These are phyloP conservation scores for Sebastes oblongus DNA, from an alignment of 2,797 vertebrate species.

Conservation along the genomic window DNA sequence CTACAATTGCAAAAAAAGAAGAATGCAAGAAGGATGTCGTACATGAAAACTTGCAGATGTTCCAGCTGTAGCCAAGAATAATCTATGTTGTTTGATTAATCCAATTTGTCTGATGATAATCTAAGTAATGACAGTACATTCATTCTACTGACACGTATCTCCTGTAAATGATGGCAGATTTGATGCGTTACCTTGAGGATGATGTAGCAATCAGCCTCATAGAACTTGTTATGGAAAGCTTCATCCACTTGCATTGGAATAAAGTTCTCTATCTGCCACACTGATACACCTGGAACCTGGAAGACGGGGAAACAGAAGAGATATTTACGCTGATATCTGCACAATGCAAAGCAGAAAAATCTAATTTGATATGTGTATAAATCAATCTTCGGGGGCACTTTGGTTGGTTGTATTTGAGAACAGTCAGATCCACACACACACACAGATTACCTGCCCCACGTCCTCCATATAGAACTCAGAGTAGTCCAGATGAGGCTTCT, in stretches of 20 bases:
- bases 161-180: neutral
- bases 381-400: neutral
- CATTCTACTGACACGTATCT: too few species aligned
- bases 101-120: neutral
- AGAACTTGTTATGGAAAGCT: slow-evolving; percentile 94
- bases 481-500: slow-evolving; percentile 95
- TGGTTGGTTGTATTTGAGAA: neutral
- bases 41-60: neutral
- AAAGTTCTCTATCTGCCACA: slow-evolving; percentile 99
- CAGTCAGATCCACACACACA: neutral
- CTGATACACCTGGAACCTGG: slow-evolving; percentile 87
- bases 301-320: neutral
- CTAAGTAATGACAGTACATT: neutral
- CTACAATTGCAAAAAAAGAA: slow-evolving; percentile 64
- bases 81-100: neutral
- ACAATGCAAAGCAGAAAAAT: neutral
- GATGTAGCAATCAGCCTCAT: slow-evolving; percentile 98
- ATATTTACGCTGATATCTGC: neutral
- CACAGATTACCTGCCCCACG: slow-evolving; percentile 87
- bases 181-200: slow-evolving; percentile 87
- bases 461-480: slow-evolving; percentile 96
- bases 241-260: slow-evolving; percentile 91
- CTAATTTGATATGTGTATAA: neutral
- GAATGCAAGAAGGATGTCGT: neutral
- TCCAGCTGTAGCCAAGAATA: neutral